Evolutionary conservation across 2,888 invertebrate species (phyloP).

Genomic region (Eueremaeus valkanovi): DNA sequence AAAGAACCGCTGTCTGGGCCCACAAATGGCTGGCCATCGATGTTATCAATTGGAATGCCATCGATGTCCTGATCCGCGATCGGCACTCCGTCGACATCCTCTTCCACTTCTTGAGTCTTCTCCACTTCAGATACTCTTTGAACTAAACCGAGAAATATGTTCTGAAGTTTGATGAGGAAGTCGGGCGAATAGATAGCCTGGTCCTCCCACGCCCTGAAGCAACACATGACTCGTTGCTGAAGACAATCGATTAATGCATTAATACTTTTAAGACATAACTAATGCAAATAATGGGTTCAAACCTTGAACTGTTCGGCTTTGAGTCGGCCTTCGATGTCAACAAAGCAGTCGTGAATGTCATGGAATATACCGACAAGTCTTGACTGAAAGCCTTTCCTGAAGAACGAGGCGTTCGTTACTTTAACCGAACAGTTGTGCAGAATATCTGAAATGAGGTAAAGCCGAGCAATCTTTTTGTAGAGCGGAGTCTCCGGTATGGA

Average conservation of each 20-base stretch:
- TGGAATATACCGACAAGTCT: constrained; percentile 73
- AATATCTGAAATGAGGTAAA: constrained; percentile 94
- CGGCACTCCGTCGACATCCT: constrained; percentile 50
- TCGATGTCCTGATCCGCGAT: constrained; percentile 50
- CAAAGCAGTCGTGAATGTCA: constrained; percentile 67
- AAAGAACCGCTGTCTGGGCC: neutral
- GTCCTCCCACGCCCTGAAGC: constrained; percentile 95
- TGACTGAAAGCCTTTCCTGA: constrained; percentile 72
- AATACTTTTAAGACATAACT: neutral
- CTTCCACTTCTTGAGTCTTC: constrained; percentile 58
- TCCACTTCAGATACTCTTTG: constrained; percentile 29
- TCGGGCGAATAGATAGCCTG: constrained; percentile 94
- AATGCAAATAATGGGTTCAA: constrained; percentile 30
- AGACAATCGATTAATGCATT: constrained; percentile 37
- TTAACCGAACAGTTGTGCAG: constrained; percentile 94
- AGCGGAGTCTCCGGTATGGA: constrained; percentile 70
- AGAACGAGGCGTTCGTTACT: constrained; percentile 92
- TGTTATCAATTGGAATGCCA: constrained; percentile 59
- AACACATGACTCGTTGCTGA: constrained; percentile 71
- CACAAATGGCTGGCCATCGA: constrained; percentile 48
- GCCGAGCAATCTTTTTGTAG: constrained; percentile 80
- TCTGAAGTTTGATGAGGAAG: constrained; percentile 78
- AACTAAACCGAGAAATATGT: constrained; percentile 77
- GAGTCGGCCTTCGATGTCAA: constrained; percentile 71
- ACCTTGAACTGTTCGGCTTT: constrained; percentile 94